Conservation (phyloP, 2,113 vertebrate genomes). For the Lepidothrix coronata region DNA sequence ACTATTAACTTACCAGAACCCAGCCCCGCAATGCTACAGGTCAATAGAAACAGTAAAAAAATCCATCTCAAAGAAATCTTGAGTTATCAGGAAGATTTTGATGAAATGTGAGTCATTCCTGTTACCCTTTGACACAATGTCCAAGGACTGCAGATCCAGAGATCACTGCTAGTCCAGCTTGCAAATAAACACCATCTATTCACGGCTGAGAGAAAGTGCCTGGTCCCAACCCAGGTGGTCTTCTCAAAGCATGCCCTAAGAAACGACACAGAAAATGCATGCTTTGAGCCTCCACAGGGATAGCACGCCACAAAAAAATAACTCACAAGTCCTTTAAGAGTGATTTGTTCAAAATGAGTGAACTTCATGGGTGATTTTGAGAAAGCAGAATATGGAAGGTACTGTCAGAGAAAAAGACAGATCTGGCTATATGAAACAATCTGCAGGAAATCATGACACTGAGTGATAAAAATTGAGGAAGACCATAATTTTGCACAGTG, state of each 20-base stretch:
- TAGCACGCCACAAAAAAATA: background rate
- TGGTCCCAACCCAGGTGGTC: background rate
- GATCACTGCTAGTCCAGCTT: background rate
- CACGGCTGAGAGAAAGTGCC: background rate
- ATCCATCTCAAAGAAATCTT: background rate
- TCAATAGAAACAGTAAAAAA: background rate
- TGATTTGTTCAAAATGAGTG: background rate
- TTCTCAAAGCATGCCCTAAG: background rate
- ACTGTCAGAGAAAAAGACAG: background rate
- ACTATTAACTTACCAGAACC: background rate
- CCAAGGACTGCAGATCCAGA: background rate
- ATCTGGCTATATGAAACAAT: background rate
- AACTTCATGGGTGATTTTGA: background rate
- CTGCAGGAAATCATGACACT: background rate
- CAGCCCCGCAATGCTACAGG: background rate
- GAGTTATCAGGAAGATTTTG: background rate
- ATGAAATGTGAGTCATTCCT: rapidly evolving
- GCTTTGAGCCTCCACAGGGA: background rate
- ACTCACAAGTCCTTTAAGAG: background rate
- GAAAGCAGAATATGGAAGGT: background rate
- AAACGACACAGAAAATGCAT: rapidly evolving
- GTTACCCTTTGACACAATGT: background rate
- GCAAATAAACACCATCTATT: background rate
- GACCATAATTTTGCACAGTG: background rate
- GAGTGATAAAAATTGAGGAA: background rate